Conservation (phyloP, 1,140 invertebrate genomes). For the Drosophila aff. region DNA sequence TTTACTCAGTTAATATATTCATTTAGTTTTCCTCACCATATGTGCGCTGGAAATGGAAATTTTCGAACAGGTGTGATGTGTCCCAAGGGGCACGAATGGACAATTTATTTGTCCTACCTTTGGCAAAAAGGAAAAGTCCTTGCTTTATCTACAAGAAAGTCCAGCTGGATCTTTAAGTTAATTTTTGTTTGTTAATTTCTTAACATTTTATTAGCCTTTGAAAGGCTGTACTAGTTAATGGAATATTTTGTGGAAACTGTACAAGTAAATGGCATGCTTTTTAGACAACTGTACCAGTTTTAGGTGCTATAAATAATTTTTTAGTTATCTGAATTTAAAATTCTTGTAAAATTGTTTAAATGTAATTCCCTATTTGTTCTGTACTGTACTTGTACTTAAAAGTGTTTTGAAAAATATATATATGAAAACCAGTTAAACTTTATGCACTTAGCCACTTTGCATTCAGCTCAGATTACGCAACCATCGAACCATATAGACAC, state of each 20-base stretch:
- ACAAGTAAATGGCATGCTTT: background rate
- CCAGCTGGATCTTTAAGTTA: background rate
- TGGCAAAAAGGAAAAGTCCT: background rate
- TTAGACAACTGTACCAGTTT: too few relatives aligned
- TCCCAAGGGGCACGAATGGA: slow-evolving; percentile 7
- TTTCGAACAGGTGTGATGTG: slow-evolving; percentile 46
- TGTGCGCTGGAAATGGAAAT: background rate
- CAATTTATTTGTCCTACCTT: slow-evolving; percentile 1
- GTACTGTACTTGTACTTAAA: background rate
- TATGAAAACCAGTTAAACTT: slow-evolving; percentile 38
- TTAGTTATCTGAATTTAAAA: background rate
- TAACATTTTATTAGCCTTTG: background rate
- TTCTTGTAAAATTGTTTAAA: background rate
- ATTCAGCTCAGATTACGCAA: slow-evolving; percentile 53
- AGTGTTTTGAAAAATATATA: background rate
- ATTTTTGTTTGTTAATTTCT: too few relatives aligned
- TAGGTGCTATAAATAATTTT: too few relatives aligned
- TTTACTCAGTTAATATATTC: slow-evolving; percentile 44
- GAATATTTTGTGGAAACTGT: slow-evolving; percentile 15
- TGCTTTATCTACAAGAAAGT: background rate
- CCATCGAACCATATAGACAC: slow-evolving; percentile 40
- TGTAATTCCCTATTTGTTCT: background rate
- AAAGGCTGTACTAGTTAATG: background rate
- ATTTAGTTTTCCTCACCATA: slow-evolving; percentile 22
- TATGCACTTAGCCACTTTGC: slow-evolving; percentile 53